Conservation (phyloP, 1,140 invertebrate species). For the Psix sp. region DNA sequence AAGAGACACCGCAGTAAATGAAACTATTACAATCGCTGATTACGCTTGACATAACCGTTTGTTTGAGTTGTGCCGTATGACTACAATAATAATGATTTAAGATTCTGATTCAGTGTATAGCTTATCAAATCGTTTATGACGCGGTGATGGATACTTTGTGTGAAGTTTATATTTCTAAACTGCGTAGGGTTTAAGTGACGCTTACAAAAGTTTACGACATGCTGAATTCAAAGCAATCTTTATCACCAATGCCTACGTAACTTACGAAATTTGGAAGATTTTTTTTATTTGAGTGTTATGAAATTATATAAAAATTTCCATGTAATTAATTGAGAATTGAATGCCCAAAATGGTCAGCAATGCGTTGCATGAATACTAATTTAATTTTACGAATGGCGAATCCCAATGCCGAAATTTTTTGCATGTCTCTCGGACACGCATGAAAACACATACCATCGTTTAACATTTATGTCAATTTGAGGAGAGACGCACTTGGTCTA, state of each 20-base stretch:
- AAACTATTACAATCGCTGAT: not conserved
- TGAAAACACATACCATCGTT: slow-evolving; percentile 21
- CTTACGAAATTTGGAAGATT: not conserved
- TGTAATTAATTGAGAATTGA: slow-evolving; percentile 5
- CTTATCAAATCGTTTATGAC: too few relatives aligned
- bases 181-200: not conserved
- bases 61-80: not conserved
- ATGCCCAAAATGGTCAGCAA: slow-evolving; percentile 1
- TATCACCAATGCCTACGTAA: not conserved
- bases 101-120: too few relatives aligned
- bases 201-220: not conserved
- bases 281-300: not conserved
- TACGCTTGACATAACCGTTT: not conserved
- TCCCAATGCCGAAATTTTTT: slow-evolving; percentile 29
- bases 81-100: too few relatives aligned
- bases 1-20: not conserved
- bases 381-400: slow-evolving; percentile 14
- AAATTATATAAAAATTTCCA: not conserved
- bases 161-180: too few relatives aligned
- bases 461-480: slow-evolving; percentile 34
- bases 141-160: too few relatives aligned
- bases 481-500: slow-evolving; percentile 30
- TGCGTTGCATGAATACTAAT: slow-evolving; percentile 8
- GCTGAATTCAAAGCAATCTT: not conserved
- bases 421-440: slow-evolving; percentile 13